phyloP scores from a whole-genome alignment of 2,797 vertebrate genomes.

The Lycodopsis pacificus region DNA sequence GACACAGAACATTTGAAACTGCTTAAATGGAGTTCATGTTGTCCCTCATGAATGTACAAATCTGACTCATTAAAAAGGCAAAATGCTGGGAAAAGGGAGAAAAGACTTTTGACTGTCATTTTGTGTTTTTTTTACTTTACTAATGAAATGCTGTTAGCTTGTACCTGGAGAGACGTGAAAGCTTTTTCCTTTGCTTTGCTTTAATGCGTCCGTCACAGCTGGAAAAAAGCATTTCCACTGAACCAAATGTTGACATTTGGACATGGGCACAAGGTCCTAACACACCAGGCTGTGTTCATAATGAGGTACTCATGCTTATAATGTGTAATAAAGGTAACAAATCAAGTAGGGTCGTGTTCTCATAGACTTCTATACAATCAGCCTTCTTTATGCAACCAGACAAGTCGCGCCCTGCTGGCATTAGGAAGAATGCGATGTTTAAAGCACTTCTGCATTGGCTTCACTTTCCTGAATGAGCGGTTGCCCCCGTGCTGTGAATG shows the following conservation, averaged over 20 bases:
- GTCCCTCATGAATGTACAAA: conserved; percentile 17
- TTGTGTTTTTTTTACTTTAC: conserved; percentile 5
- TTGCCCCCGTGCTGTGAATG: too few relatives aligned
- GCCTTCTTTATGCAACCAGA: too few relatives aligned
- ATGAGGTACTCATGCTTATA: not conserved
- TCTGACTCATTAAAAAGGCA: not conserved
- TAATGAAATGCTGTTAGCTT: conserved; percentile 31
- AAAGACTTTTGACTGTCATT: not conserved
- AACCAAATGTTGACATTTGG: conserved; percentile 13
- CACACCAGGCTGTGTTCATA: not conserved
- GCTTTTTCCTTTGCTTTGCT: conserved; percentile 34
- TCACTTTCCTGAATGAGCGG: too few relatives aligned
- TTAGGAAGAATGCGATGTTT: too few relatives aligned
- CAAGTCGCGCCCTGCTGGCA: too few relatives aligned
- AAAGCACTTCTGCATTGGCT: too few relatives aligned
- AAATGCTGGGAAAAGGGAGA: not conserved
- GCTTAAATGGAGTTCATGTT: not conserved
- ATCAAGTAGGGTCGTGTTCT: too few relatives aligned
- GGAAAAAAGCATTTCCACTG: conserved; percentile 19
- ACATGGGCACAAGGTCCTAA: not conserved
- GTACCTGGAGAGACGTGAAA: conserved; percentile 28
- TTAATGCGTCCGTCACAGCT: conserved; percentile 25
- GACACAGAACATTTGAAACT: conserved; percentile 3
- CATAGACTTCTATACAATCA: too few relatives aligned
- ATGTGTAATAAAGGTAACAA: too few relatives aligned